These are phyloP conservation scores for Stegophylla sp. DNA, from an alignment of 2,888 invertebrate species.

Conservation along the genomic window DNA sequence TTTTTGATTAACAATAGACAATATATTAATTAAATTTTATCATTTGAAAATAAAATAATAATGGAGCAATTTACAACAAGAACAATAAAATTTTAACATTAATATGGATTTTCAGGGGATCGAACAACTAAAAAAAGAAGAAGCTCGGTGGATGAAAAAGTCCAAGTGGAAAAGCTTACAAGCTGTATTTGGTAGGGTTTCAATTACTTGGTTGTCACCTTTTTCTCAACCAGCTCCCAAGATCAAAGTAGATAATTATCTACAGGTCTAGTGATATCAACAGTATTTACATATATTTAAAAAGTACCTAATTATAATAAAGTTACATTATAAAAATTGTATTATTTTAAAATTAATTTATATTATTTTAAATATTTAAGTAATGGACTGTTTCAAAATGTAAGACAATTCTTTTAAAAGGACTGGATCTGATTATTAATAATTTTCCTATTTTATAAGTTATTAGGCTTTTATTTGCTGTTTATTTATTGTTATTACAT, in stretches of 20 bases:
- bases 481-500: conserved; percentile 28
- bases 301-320: neutral
- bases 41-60: no score
- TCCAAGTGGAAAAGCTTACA: conserved; percentile 94
- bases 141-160: conserved; percentile 89
- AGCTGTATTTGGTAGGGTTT: conserved; percentile 95
- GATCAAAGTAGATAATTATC: conserved; percentile 78
- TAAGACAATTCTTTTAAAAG: conserved; percentile 26
- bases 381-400: conserved; percentile 3
- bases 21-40: neutral
- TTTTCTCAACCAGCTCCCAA: conserved; percentile 84
- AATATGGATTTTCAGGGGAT: conserved; percentile 76
- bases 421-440: conserved; percentile 36
- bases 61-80: neutral
- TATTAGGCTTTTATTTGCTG: conserved; percentile 1
- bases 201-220: conserved; percentile 92
- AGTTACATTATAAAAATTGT: neutral
- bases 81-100: neutral
- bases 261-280: conserved; percentile 64
- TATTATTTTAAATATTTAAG: conserved; percentile 1
- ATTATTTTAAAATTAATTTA: conserved; percentile 11
- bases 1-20: no score
- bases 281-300: conserved; percentile 28
- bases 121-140: conserved; percentile 95
- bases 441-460: conserved; percentile 1